A percentile compares a stretch with the other conserved stretches of the same genome.
Conservation (phyloP, 2,797 vertebrate species). For the Peromyscus eremicus region DNA sequence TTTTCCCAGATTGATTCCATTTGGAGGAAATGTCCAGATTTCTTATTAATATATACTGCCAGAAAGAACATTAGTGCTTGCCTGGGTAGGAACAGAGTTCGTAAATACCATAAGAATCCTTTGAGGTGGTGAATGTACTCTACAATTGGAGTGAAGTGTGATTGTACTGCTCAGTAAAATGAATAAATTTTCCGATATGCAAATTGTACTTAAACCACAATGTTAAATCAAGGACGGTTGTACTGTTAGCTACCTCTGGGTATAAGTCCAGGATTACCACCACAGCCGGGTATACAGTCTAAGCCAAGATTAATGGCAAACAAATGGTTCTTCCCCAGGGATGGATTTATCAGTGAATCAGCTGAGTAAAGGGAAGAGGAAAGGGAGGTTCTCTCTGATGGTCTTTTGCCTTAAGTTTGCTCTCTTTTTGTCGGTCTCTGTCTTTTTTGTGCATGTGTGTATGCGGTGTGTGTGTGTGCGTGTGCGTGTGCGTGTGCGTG, state of each 20-base stretch:
- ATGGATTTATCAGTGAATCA: not conserved
- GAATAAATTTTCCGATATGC: not conserved
- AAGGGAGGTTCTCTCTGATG: not conserved
- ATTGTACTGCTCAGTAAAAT: not conserved
- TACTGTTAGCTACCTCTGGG: not conserved
- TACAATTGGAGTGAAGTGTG: not conserved
- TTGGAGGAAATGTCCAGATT: not conserved
- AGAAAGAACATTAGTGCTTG: not conserved
- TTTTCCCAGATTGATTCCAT: not conserved
- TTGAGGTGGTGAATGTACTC: not conserved
- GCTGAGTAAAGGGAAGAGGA: not conserved
- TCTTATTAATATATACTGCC: not conserved
- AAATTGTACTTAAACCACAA: not conserved
- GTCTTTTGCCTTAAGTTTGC: not conserved
- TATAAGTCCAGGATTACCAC: not conserved
- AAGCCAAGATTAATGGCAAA: not conserved
- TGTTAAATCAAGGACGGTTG: not conserved
- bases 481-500: not conserved
- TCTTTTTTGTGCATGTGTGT: not conserved
- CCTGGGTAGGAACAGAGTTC: not conserved
- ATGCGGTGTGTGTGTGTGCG: not conserved
- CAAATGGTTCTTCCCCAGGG: not conserved
- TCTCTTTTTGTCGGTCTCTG: not conserved
- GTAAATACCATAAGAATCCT: not conserved
- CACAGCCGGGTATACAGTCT: fast-evolving